Conservation (phyloP, 2,113 vertebrate genomes). For the Rhodinocichla rosea region DNA sequence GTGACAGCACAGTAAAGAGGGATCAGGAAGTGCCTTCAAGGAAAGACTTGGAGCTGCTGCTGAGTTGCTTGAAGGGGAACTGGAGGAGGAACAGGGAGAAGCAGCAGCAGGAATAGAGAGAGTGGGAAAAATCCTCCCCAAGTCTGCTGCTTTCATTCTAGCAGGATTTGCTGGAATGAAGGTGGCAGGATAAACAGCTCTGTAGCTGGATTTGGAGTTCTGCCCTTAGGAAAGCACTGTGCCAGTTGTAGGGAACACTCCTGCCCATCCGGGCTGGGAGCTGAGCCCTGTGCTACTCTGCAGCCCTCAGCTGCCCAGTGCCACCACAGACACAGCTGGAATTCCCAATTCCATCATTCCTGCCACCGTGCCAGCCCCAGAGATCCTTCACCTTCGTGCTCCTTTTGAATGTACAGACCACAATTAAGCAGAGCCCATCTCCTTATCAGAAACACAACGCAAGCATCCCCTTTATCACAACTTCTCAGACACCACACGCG, state of each 20-base stretch:
- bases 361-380: background rate
- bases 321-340: background rate
- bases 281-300: background rate
- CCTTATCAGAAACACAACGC: background rate
- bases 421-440: background rate
- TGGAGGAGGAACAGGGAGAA: background rate
- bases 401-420: background rate
- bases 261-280: background rate
- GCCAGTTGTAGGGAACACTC: background rate
- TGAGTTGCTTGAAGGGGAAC: background rate
- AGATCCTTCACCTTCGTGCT: fast-evolving
- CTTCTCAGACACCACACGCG: background rate
- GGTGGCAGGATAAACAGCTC: constrained; percentile 5
- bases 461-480: background rate
- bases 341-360: background rate
- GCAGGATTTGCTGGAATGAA: background rate
- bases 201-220: background rate
- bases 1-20: background rate
- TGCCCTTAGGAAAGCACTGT: background rate
- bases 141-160: background rate
- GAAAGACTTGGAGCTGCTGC: background rate
- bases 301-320: too few species aligned
- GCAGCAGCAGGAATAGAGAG: background rate
- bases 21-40: background rate
- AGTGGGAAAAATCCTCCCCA: background rate